Percentiles rank a stretch among this genome's conserved stretches.
These are phyloP conservation scores for Heteractis magnifica DNA, from an alignment of 92 coral and sea anemone species.

Conservation along the genomic window DNA sequence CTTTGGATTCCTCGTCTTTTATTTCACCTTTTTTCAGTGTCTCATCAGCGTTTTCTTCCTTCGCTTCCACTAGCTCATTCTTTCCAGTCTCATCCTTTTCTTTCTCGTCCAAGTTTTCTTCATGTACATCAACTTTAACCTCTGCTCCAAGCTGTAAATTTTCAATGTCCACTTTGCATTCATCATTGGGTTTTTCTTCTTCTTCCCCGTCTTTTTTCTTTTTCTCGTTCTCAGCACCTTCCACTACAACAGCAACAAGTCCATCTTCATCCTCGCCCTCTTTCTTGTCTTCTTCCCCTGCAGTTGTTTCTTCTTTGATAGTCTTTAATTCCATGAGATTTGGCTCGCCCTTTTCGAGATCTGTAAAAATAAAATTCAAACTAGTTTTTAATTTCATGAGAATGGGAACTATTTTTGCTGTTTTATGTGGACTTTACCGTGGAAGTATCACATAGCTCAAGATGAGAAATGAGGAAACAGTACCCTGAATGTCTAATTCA, in stretches of 20 bases:
- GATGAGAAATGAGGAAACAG: no score
- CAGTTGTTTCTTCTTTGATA: neutral
- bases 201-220: neutral
- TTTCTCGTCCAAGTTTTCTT: neutral
- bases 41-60: neutral
- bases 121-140: constrained; percentile 18
- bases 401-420: no score
- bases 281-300: neutral
- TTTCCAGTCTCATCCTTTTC: neutral
- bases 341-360: constrained; percentile 1
- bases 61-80: neutral
- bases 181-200: neutral
- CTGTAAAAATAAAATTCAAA: constrained; percentile 6
- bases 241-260: constrained; percentile 1
- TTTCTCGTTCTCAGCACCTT: neutral
- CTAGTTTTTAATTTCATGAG: neutral
- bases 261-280: neutral
- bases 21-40: no score
- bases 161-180: neutral
- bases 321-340: constrained; percentile 22
- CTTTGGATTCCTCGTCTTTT: constrained; percentile 2
- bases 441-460: no score
- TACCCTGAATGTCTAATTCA: no score
- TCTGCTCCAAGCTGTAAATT: neutral
- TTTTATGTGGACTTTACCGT: no score